phyloP scores from a whole-genome alignment of 2,113 vertebrate species.

The Mormyrus lacerda region DNA sequence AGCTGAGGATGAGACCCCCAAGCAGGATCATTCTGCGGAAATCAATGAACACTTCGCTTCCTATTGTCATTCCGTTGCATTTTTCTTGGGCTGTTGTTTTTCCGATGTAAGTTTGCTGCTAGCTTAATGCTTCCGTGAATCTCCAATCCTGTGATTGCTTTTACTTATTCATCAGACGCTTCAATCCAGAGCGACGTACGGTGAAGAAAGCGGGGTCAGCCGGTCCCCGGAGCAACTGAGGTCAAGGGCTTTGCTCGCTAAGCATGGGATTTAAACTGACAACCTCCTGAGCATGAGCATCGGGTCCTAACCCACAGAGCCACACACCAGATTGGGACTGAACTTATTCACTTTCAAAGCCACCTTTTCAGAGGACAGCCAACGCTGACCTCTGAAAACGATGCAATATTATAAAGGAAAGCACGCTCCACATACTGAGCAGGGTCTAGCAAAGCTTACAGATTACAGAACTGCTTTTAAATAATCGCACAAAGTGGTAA shows the following conservation, averaged over 20 bases:
- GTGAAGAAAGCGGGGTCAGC: not conserved
- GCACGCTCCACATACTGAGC: not conserved
- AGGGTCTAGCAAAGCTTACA: not conserved
- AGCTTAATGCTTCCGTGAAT: not conserved
- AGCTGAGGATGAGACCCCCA: not conserved
- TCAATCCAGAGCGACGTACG: not conserved
- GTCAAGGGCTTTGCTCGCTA: not conserved
- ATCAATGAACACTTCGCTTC: not conserved
- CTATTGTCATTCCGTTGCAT: not conserved
- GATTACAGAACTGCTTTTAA: not conserved
- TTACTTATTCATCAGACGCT: not conserved
- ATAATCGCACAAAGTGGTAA: not conserved
- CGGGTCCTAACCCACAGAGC: not conserved
- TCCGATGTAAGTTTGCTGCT: not conserved
- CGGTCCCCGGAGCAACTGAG: not conserved
- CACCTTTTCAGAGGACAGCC: not conserved
- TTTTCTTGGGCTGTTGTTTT: not conserved
- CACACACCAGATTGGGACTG: not conserved
- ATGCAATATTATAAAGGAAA: not conserved
- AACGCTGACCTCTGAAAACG: not conserved
- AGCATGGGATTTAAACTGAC: not conserved
- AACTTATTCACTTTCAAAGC: not conserved
- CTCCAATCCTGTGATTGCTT: not conserved
- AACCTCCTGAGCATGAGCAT: not conserved
- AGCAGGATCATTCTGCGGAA: not conserved